Evolutionary conservation across 2,888 invertebrate genomes (phyloP), one percentile per base, ranked within the genome.

Genomic region (Microlaimidae sp.): DNA sequence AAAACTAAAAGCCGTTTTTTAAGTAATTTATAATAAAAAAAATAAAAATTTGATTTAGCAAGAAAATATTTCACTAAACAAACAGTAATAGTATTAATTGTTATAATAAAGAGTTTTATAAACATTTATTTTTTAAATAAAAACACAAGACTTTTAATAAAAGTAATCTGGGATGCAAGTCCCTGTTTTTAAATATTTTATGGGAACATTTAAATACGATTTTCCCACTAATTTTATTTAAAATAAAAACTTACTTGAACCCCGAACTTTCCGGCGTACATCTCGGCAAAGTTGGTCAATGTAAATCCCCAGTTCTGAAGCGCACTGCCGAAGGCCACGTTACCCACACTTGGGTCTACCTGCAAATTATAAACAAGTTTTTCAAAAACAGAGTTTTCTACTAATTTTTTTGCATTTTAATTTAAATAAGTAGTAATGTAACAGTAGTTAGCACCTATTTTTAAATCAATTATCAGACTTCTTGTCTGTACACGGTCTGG

Each of bases 301-400:
- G 58, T 56, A 49, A 60, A 60, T 4, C 43, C 58, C 60, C 60
- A 60, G 10, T 56, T 59, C 28, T 60, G 56, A 29, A 57, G 42
- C 3, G 58, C 60, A 27, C 55, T 45, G 7, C 57, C 60, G 52
- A 60, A 58, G 19, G 38, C 57, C 19, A 60, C 60, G 46, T 57
- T 60, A 23, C 60, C 60, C n/a, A 23, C 27, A 17, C 29, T 40
- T 3, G 60, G 59, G 29, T 57, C 52, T 21, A 60, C 13, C 53
- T 61, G 49, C 2, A 43, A 5, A 43, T 32, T 17, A 57, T 42
- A 47, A 26, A 27, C 21, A 57, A 51, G n/a, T 41, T 19, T 10
- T 32, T 10, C n/a, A n/a, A n/a, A n/a, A n/a, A n/a, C n/a, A n/a
- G n/a, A n/a, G n/a, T n/a, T n/a, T n/a, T n/a, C n/a, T n/a, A n/a